Base-by-base conservation (phyloP, 2,113 vertebrate species). In the Lagopus leucura region DNA sequence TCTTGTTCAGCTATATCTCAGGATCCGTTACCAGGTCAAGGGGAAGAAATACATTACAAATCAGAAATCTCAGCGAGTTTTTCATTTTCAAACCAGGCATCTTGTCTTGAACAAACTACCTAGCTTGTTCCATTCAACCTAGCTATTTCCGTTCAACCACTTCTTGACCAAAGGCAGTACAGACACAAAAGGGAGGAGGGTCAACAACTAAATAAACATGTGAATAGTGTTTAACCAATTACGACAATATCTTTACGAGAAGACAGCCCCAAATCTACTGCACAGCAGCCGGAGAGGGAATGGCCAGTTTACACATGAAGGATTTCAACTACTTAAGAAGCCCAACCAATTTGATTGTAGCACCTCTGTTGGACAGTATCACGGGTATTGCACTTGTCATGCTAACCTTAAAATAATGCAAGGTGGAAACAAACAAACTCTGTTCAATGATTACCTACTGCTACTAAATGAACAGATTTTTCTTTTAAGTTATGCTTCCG, bases 201-300 rank as follows among this genome's bases (percentile, higher is more conserved):
- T 57, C 47, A 75, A 61, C 28, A 73, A 64, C 13, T 10, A 76
- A 74, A 21, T 38, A 28, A 82, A 21, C 12, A 14, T 8, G 18
- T 28, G 27, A 45, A 42, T 52, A 45, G 2, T 65, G 14, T 60
- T 24, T 61, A 64, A 19, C 45, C 66, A 82, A 70, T 45, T 65
- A 69, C 17, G 34, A 48, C 38, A 71, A 43, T 84, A 63, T 15
- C n/a, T 10, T 30, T 45, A 71, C 0, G 2, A 86, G 14, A 28
- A 2, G 1, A 76, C 8, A 32, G 21, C 30, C 40, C 4, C 6
- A 16, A 25, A 40, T 14, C 0, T 2, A 27, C 14, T 74, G 20
- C 13, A 6, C 12, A 8, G 6, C 1, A 1, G 12, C 5, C 22
- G 12, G 10, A 27, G 8, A 57, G 30, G 30, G 54, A 0, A 1